Evolutionary conservation across 1,140 invertebrate genomes (phyloP), one percentile per base, ranked within the genome.

Genomic region (Bradynema listronoti): DNA sequence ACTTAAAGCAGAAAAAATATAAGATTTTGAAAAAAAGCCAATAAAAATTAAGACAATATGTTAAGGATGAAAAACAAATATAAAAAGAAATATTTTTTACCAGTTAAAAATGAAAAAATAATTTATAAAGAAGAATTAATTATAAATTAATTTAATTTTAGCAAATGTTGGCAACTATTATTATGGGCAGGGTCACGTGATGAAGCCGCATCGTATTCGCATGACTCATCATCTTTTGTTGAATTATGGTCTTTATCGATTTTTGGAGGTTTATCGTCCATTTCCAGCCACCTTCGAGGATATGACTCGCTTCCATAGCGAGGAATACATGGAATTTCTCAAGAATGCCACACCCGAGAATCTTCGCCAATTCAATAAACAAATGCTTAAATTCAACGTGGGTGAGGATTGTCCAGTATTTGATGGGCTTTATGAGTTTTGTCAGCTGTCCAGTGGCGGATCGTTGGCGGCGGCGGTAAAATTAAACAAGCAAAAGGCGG

Each of bases 221-320:
- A 99, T 99, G 94, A 95, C 94, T 1, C 94, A 99, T 80, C 98
- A 98, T 84, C 85, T 99, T 56, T 84, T 99, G 27, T 81, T 99
- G 1, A 98, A 98, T 81, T 99, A 99, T 87, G 94, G 94, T 39
- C 84, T 98, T 6, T 98, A 99, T 79, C 85, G 94, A 64, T 96
- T 97, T 84, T 95, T 99, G 91, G 94, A 99, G 84, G 94, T 96
- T 74, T 78, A 96, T 90, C 84, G 94, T 69, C 94, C 94, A 34
- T 93, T 97, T 78, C 98, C 98, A 84, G 95, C 95, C 14, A 95
- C 92, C 41, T 91, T 91, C 62, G 94, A 99, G 81, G 95, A 99
- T 82, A 98, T 99, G 92, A 98, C 93, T 22, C 96, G 96, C 80
- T 99, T 98, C 79, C 95, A 99, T 80, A 96, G 91, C 70, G 93